Conservation (phyloP, 2,888 invertebrate genomes). For the Orchesellides sinensis region DNA sequence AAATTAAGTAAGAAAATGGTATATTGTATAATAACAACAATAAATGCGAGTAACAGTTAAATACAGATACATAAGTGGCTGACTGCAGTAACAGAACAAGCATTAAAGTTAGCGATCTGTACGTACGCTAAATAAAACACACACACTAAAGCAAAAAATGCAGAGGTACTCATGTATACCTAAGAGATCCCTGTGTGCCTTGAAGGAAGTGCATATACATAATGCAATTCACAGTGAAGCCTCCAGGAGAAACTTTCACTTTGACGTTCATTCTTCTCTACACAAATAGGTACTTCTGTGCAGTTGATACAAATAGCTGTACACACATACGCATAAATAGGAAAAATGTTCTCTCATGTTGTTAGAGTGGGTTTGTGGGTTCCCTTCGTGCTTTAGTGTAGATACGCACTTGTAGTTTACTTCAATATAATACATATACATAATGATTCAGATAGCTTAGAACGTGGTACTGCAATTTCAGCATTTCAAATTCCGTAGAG, state of each 20-base stretch:
- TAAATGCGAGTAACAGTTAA: neutral
- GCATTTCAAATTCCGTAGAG: too few species aligned
- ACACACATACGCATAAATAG: conserved; percentile 9
- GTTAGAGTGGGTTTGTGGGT: neutral
- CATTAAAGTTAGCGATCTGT: neutral
- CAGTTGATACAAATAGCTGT: conserved; percentile 8
- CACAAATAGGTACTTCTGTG: neutral
- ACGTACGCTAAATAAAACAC: neutral
- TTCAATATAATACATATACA: too few species aligned
- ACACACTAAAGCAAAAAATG: too few species aligned
- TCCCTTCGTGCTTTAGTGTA: too few species aligned
- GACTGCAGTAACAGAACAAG: neutral
- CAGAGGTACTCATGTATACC: too few species aligned
- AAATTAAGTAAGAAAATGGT: neutral
- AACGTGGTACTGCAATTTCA: too few species aligned
- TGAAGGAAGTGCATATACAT: neutral
- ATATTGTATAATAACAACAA: neutral
- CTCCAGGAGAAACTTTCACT: conserved; percentile 65
- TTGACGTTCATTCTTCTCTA: conserved; percentile 17
- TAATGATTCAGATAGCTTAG: too few species aligned
- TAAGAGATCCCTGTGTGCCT: too few species aligned
- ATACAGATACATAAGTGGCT: neutral
- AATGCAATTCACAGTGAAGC: conserved; percentile 17
- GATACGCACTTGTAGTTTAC: too few species aligned
- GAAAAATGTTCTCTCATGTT: neutral